phyloP scores from a whole-genome alignment of 2,113 vertebrate genomes.

The Sceloporus tristichus region DNA sequence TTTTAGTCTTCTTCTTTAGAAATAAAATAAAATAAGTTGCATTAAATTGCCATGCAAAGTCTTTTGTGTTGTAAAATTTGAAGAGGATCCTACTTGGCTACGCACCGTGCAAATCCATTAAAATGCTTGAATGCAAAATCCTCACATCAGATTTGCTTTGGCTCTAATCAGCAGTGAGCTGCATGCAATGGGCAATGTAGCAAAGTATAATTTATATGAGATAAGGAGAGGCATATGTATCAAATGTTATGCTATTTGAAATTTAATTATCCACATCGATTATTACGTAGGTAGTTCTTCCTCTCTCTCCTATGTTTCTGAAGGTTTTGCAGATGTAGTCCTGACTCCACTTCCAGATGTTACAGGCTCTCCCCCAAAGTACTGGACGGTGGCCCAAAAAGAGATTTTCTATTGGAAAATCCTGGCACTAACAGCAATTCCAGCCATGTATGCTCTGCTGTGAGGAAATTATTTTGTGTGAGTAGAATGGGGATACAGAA shows the following conservation, averaged over 20 bases:
- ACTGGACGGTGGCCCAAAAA: constrained; percentile 65
- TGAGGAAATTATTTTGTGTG: constrained; percentile 64
- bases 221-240: constrained; percentile 36
- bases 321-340: constrained; percentile 63
- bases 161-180: constrained; percentile 7
- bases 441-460: constrained; percentile 25
- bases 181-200: constrained; percentile 10
- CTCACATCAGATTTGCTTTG: constrained; percentile 28
- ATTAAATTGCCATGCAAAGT: constrained; percentile 9
- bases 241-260: constrained; percentile 4
- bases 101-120: constrained; percentile 6
- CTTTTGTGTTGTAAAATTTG: not conserved
- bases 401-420: constrained; percentile 56
- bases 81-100: constrained; percentile 32
- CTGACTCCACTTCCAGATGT: constrained; percentile 70
- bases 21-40: not conserved
- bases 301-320: constrained; percentile 31
- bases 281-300: constrained; percentile 40
- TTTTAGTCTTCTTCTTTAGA: not conserved
- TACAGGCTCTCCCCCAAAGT: constrained; percentile 24
- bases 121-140: constrained; percentile 39
- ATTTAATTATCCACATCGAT: constrained; percentile 59
- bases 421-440: constrained; percentile 54
- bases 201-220: rapidly evolving
- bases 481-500: constrained; percentile 51